These are phyloP conservation scores for Nemoura dubitans DNA, from an alignment of 2,888 invertebrate genomes.

Conservation along the genomic window DNA sequence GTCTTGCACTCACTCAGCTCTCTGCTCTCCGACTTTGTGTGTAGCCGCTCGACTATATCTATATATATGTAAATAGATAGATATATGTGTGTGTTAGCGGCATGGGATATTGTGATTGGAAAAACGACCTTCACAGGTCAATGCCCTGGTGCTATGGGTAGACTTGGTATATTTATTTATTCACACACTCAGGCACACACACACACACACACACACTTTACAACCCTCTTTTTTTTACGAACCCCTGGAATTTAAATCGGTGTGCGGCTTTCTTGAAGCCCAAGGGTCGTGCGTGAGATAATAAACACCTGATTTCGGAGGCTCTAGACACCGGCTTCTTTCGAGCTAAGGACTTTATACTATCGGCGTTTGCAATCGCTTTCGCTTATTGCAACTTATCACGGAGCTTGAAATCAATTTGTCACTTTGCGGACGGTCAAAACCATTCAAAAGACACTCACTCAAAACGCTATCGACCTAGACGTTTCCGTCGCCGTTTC, in stretches of 20 bases:
- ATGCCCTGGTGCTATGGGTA: not conserved
- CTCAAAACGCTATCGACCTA: too few species aligned
- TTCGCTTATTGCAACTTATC: too few species aligned
- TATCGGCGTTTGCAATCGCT: too few species aligned
- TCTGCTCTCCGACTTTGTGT: constrained; percentile 41
- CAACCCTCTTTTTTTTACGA: constrained; percentile 36
- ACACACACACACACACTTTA: constrained; percentile 40
- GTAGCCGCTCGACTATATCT: constrained; percentile 44
- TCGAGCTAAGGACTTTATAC: too few species aligned
- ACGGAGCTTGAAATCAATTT: too few species aligned
- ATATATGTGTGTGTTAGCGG: constrained; percentile 42
- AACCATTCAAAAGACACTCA: too few species aligned
- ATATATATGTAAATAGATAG: constrained; percentile 46
- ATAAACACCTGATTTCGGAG: not conserved
- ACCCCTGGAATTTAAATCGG: constrained; percentile 32
- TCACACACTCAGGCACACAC: constrained; percentile 32
- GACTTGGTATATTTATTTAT: constrained; percentile 39
- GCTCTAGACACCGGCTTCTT: not conserved
- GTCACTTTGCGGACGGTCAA: too few species aligned
- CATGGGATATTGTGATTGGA: constrained; percentile 48
- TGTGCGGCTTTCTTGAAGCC: constrained; percentile 3
- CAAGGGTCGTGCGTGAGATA: not conserved
- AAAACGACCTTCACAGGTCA: constrained; percentile 43
- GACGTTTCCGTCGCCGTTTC: too few species aligned
- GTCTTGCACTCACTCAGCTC: constrained; percentile 35